phyloP scores from a whole-genome alignment of 1,140 invertebrate species.

The Triops cancriformis region DNA sequence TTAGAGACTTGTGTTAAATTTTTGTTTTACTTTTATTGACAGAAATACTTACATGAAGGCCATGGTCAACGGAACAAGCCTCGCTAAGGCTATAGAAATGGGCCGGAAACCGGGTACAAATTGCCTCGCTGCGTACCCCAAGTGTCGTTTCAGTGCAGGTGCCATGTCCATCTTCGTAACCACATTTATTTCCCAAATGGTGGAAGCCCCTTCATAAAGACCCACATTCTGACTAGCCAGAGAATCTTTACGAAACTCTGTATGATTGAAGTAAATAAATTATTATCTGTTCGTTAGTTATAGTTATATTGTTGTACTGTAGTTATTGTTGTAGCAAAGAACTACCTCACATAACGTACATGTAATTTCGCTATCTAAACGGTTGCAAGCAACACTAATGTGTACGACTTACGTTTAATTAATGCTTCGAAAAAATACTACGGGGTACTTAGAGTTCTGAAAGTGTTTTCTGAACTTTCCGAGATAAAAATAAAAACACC shows the following conservation, averaged over 20 bases:
- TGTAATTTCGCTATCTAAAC: no score
- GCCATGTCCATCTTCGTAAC: neutral
- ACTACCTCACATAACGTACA: no score
- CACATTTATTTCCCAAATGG: neutral
- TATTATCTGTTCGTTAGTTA: no score
- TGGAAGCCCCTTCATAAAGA: neutral
- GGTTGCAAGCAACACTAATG: no score
- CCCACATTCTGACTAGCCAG: neutral
- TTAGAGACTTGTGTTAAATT: neutral
- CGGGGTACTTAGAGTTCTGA: no score
- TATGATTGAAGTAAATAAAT: no score
- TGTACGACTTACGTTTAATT: no score
- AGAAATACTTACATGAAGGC: slow-evolving; percentile 52
- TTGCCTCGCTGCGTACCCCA: slow-evolving; percentile 49
- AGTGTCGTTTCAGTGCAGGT: slow-evolving; percentile 50
- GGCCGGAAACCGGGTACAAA: slow-evolving; percentile 49
- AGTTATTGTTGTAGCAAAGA: no score
- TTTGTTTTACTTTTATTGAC: slow-evolving; percentile 32
- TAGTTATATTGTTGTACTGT: no score
- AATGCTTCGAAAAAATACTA: no score
- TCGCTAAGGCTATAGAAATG: slow-evolving; percentile 61
- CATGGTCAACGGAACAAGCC: slow-evolving; percentile 61
- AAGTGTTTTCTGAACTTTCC: no score
- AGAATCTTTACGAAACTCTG: neutral
- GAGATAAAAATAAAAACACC: no score